Percentiles rank a stretch among this genome's conserved stretches.
These are phyloP conservation scores for Danio jaintianensis DNA, from an alignment of 2,797 vertebrate species.

Conservation along the genomic window DNA sequence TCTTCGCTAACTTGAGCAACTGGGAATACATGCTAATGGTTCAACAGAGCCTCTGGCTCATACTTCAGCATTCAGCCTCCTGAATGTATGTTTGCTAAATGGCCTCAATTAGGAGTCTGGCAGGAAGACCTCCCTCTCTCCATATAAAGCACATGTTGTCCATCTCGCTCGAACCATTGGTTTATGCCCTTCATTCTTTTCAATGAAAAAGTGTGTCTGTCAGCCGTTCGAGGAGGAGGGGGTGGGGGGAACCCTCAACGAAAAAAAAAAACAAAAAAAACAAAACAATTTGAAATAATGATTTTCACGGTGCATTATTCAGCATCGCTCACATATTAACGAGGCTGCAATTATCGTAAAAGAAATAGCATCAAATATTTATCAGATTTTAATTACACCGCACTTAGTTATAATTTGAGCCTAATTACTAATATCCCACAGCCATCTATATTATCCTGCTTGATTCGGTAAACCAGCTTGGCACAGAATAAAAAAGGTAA, in stretches of 20 bases:
- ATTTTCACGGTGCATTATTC: conserved; percentile 78
- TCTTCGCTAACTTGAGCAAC: conserved; percentile 76
- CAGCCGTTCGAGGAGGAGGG: conserved; percentile 6
- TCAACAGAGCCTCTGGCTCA: conserved; percentile 79
- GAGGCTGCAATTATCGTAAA: conserved; percentile 78
- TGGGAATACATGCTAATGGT: conserved; percentile 80
- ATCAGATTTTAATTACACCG: conserved; percentile 81
- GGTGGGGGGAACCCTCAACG: conserved; percentile 18
- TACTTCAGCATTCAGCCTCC: conserved; percentile 79
- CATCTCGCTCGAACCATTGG: conserved; percentile 50
- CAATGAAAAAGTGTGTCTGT: conserved; percentile 57
- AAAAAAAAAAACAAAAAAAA: background rate
- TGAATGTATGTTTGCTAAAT: conserved; percentile 80
- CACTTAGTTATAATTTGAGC: conserved; percentile 75
- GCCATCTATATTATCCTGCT: conserved; percentile 77
- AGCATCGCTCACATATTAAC: conserved; percentile 75
- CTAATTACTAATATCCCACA: conserved; percentile 83
- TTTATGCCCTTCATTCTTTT: conserved; percentile 58
- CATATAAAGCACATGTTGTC: conserved; percentile 68
- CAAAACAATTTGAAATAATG: conserved; percentile 69
- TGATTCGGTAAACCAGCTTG: conserved; percentile 16
- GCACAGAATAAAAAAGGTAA: background rate
- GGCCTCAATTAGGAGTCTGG: conserved; percentile 79
- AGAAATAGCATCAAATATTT: conserved; percentile 85
- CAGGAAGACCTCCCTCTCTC: conserved; percentile 70